Base-by-base conservation (phyloP, 2,888 invertebrate genomes). In the Synanthedon myopaeformis region DNA sequence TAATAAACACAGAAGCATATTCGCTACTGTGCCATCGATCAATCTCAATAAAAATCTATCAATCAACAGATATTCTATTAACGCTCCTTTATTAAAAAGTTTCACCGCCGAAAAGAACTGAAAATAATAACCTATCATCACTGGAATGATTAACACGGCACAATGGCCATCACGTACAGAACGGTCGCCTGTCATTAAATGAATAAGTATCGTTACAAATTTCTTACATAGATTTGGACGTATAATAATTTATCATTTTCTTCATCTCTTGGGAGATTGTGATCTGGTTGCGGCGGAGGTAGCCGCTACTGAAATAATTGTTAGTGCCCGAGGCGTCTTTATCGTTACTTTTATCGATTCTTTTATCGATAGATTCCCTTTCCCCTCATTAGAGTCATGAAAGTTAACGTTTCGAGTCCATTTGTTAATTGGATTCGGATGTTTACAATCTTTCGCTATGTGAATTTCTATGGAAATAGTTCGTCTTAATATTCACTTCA, bases 231-330 rank as follows among this genome's bases (percentile, higher is more conserved):
- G 28, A 51, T 28, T 23, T 52, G n/a, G 23, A 60, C 53, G 56
- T 56, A 55, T 58, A 56, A 62, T 65, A 56, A 62, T 65, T 63
- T 64, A 66, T 66, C 62, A 61, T 63, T 57, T 59, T 45, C 55
- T 52, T 42, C 57, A 59, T 58, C 55, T 57, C 55, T 54, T 42
- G 55, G 61, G 14, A 13, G 69, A 69, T 76, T 71, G 66, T 64
- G 61, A 67, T 72, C 70, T 69, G 12, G 49, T 49, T 17, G 19
- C 19, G 67, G 64, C 69, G 59, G 62, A 66, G 65, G 72, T 67
- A 73, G 69, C 67, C 55, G 79, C 81, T 80, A 77, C 80, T 61
- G 75, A 62, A 65, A 65, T 66, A 63, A 67, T 70, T 67, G 75
- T 72, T 69, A 67, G 61, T 67, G 80, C 81, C 78, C 61, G 55